Evolutionary conservation across 2,797 vertebrate genomes (phyloP).

Genomic region (Hephaestus fuliginosus): DNA sequence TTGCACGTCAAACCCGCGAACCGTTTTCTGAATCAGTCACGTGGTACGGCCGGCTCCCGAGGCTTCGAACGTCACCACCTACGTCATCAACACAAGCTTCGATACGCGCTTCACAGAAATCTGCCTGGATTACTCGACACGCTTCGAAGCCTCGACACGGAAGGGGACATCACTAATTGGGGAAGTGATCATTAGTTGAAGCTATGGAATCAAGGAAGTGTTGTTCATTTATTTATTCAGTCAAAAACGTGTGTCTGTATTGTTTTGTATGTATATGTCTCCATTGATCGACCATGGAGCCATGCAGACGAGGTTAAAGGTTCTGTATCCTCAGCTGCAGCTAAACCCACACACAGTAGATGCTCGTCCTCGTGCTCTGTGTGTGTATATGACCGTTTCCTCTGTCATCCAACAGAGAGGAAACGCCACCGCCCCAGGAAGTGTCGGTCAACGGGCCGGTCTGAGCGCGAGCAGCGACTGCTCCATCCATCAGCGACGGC

Average conservation of each 20-base stretch:
- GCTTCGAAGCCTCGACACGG: no score
- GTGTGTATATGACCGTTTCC: neutral
- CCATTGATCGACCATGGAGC: no score
- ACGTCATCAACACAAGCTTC: no score
- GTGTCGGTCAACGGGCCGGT: constrained; percentile 86
- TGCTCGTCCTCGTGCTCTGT: neutral
- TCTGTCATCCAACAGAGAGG: constrained; percentile 72
- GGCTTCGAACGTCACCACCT: no score
- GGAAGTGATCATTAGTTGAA: neutral
- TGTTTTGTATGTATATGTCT: no score
- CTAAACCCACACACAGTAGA: neutral
- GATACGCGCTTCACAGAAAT: no score
- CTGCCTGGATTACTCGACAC: no score
- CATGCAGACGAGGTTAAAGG: no score
- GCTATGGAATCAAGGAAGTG: neutral
- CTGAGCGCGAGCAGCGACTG: constrained; percentile 65
- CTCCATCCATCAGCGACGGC: constrained; percentile 31
- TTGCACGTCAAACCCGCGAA: no score
- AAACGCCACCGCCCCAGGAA: constrained; percentile 73
- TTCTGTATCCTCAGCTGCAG: neutral
- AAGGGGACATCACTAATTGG: no score
- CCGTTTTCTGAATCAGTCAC: no score
- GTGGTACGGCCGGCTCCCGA: no score
- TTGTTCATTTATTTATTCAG: neutral
- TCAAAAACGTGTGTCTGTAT: neutral